Percentiles rank a stretch among this genome's conserved stretches.
These are phyloP conservation scores for Bubo scandiacus DNA, from an alignment of 2,113 vertebrate genomes.

Conservation along the genomic window DNA sequence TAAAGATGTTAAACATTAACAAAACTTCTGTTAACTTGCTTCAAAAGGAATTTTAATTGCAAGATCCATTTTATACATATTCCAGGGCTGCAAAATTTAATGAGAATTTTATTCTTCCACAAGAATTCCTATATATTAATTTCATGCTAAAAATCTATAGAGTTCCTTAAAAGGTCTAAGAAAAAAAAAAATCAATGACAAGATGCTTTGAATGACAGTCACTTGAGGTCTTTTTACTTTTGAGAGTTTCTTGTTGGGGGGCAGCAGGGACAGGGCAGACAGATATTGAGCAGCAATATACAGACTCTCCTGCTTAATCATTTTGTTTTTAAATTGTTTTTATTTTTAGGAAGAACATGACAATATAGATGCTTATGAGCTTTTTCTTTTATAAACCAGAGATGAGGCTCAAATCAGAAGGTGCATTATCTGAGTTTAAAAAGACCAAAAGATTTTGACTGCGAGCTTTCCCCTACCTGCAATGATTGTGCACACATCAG, in stretches of 20 bases:
- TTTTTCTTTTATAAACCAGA: neutral
- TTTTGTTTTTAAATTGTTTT: accelerated
- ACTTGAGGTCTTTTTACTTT: neutral
- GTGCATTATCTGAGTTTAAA: accelerated
- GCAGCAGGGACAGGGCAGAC: neutral
- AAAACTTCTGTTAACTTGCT: constrained; percentile 57
- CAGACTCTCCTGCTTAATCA: neutral
- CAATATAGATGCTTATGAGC: neutral
- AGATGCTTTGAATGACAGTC: neutral
- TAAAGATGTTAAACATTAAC: constrained; percentile 65
- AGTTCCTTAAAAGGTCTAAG: neutral
- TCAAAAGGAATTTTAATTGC: constrained; percentile 55
- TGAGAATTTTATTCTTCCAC: neutral
- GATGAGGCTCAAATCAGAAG: neutral
- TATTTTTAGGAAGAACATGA: neutral
- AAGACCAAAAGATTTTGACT: neutral
- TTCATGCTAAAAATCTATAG: neutral
- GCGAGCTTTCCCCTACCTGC: neutral
- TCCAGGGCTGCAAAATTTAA: constrained; percentile 2
- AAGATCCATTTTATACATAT: neutral
- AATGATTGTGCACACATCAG: accelerated
- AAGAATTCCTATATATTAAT: neutral
- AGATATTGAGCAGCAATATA: neutral
- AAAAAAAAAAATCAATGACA: neutral
- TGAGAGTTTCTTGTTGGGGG: neutral